Conservation (phyloP, 2,888 invertebrate species). For the Agriopis leucophaearia region DNA sequence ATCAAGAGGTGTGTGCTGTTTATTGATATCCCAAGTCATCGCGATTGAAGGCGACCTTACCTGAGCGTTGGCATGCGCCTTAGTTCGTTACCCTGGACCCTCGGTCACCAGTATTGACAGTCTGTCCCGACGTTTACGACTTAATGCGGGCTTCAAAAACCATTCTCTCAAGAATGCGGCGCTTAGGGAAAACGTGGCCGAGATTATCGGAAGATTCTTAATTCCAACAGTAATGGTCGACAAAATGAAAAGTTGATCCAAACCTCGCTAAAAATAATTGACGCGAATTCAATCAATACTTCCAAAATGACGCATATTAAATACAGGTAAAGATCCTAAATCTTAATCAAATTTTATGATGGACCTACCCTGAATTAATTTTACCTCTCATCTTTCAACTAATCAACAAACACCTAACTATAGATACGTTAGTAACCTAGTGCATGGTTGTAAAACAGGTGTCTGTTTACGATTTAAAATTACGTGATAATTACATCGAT, state of each 20-base stretch:
- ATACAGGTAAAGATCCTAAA: constrained; percentile 12
- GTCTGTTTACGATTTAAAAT: constrained; percentile 33
- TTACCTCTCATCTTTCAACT: background rate
- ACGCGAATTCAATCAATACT: constrained; percentile 9
- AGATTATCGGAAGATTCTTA: constrained; percentile 28
- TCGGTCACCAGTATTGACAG: constrained; percentile 67
- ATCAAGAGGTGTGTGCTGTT: constrained; percentile 20
- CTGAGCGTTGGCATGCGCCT: constrained; percentile 57
- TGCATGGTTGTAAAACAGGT: constrained; percentile 38
- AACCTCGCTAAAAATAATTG: constrained; percentile 8
- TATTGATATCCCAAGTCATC: constrained; percentile 30
- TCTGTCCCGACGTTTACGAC: constrained; percentile 62
- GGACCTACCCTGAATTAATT: background rate
- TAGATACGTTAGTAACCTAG: constrained; percentile 38
- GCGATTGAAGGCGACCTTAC: constrained; percentile 55
- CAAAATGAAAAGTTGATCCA: constrained; percentile 8
- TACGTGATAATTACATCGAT: constrained; percentile 40
- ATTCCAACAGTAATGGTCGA: constrained; percentile 9
- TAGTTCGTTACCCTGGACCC: constrained; percentile 67
- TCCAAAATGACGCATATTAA: constrained; percentile 13
- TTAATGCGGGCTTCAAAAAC: constrained; percentile 52
- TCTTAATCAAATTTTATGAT: background rate
- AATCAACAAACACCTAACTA: constrained; percentile 10
- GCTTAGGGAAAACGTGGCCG: constrained; percentile 50
- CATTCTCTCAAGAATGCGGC: constrained; percentile 45